A percentile compares a stretch with the other conserved stretches of the same genome.
Conservation (phyloP, 1,140 invertebrate species). For the Phymorhynchus buccinoides region DNA sequence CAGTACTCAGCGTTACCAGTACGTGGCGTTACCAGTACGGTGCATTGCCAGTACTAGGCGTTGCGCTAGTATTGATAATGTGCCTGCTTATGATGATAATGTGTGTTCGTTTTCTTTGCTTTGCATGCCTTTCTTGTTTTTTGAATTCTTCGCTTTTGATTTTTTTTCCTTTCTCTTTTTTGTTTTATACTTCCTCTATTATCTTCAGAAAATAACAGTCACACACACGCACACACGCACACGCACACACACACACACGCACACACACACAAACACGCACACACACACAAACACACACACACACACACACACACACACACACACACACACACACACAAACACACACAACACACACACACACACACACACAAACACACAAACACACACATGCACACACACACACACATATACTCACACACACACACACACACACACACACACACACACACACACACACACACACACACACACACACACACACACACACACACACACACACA, state of each 20-base stretch:
- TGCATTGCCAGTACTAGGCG: no score
- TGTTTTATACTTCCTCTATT: no score
- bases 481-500: not conserved
- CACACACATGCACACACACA: not conserved
- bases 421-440: not conserved
- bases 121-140: no score
- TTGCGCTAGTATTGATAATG: no score
- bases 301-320: not conserved
- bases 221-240: no score
- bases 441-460: slow-evolving; percentile 2
- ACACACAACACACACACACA: not conserved
- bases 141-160: no score
- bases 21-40: no score
- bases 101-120: no score
- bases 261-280: not conserved
- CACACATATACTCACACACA: not conserved
- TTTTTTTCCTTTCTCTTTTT: no score
- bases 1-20: no score
- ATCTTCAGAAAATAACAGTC: no score
- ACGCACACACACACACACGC: not conserved
- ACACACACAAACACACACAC: slow-evolving; percentile 12
- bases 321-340: not conserved
- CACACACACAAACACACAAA: slow-evolving; percentile 17
- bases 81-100: no score
- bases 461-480: not conserved